These are phyloP conservation scores for Drosophila rellima DNA, from an alignment of 2,888 invertebrate species.

Conservation along the genomic window DNA sequence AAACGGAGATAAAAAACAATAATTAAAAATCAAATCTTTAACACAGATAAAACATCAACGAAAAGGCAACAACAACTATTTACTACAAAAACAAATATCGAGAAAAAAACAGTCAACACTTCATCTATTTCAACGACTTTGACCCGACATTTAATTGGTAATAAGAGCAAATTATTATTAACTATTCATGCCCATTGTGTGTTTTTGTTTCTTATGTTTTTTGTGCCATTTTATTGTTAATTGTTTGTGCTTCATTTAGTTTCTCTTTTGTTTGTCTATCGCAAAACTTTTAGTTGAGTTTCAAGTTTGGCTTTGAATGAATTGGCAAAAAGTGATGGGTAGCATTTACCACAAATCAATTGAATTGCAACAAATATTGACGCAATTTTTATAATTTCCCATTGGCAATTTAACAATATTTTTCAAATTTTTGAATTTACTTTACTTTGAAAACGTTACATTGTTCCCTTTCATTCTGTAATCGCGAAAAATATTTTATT, in stretches of 20 bases:
- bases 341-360: conserved; percentile 21
- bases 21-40: conserved; percentile 30
- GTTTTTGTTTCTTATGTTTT: conserved; percentile 63
- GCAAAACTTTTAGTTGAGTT: conserved; percentile 47
- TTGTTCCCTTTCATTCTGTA: conserved; percentile 7
- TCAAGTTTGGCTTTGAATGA: conserved; percentile 73
- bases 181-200: conserved; percentile 76
- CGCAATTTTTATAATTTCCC: conserved; percentile 36
- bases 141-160: conserved; percentile 81
- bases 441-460: conserved; percentile 1
- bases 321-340: conserved; percentile 59
- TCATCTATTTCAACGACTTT: conserved; percentile 75
- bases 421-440: conserved; percentile 9
- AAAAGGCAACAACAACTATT: conserved; percentile 42
- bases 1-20: conserved; percentile 30
- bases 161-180: conserved; percentile 78
- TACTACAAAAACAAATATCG: conserved; percentile 29
- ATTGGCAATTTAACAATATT: conserved; percentile 18
- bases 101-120: conserved; percentile 48
- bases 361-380: conserved; percentile 31
- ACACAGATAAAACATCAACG: conserved; percentile 39
- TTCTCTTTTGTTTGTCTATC: conserved; percentile 48
- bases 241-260: conserved; percentile 64
- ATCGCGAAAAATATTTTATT: conserved; percentile 4
- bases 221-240: conserved; percentile 58